Base-by-base conservation (phyloP, 2,888 invertebrate genomes). In the Trissolcus japonicus region DNA sequence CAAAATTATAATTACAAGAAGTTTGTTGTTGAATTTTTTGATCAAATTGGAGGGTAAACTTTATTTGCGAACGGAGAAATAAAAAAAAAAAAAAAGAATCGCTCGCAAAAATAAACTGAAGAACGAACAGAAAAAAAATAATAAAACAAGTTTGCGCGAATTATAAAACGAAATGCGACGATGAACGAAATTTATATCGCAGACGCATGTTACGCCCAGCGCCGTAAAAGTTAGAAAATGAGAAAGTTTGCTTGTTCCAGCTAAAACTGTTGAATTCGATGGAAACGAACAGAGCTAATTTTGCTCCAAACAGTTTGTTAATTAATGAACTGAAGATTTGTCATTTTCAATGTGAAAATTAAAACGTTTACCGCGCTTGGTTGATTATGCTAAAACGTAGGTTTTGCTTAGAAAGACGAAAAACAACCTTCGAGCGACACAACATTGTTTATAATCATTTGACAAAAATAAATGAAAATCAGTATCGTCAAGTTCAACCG, bases 1-100 rank as follows among this genome's bases (percentile, higher is more conserved):
- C 57, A 62, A 63, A 71, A 57, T 71, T 63, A 48, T 16, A 62
- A 60, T 62, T 43, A 57, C 1, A 35, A 35, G 43, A 50, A 14
- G 65, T 61, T 66, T 50, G 67, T 67, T 67, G 74, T 66, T 74
- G 57, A 67, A 62, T 41, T 51, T 57, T 74, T 74, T 67, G 60
- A 59, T 59, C 46, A 17, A 66, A 73, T 35, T 11, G 7, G 25
- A n/a, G 9, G 11, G 35, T 35, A 35, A 35, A 35, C 35, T 35
- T 35, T 35, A 35, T 35, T 35, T 11, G 35, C 11, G 35, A 11
- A 25, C 6, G 25, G 25, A 4, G 4, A 4, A 25, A 25, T 25
- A 35, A 35, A 35, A 35, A 35, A 35, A 9, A 35, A 60, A 35
- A 35, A 35, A 35, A 35, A 35, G 35, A 35, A 60, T 62, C 51